Evolutionary conservation across 2,113 vertebrate genomes (phyloP).

Genomic region (Gymnobelideus leadbeateri): DNA sequence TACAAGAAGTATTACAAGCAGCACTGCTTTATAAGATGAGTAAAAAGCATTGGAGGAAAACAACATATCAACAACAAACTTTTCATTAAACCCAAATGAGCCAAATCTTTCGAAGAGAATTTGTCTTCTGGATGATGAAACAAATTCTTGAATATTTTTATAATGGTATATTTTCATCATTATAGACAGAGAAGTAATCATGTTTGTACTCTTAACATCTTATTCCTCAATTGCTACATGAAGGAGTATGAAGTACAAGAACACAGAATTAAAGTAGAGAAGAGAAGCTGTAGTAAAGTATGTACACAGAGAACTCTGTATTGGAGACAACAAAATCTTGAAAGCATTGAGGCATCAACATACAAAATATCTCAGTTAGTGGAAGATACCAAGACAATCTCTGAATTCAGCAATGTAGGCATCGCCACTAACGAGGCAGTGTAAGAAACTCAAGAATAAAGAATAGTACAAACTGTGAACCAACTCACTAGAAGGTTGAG

Average conservation of each 20-base stretch:
- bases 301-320: neutral
- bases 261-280: neutral
- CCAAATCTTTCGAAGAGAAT: neutral
- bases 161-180: neutral
- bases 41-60: neutral
- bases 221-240: neutral
- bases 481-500: neutral
- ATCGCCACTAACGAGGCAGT: neutral
- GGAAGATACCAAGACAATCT: neutral
- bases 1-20: neutral
- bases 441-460: neutral
- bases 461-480: neutral
- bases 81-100: neutral
- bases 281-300: neutral
- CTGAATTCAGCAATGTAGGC: neutral
- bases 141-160: neutral
- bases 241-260: neutral
- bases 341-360: neutral
- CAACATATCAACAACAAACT: neutral
- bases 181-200: neutral
- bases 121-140: neutral
- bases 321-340: neutral
- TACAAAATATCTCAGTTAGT: neutral
- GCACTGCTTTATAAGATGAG: neutral
- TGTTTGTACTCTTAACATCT: neutral